Conservation (phyloP, 2,113 vertebrate species). For the Alexandromys fortis region DNA sequence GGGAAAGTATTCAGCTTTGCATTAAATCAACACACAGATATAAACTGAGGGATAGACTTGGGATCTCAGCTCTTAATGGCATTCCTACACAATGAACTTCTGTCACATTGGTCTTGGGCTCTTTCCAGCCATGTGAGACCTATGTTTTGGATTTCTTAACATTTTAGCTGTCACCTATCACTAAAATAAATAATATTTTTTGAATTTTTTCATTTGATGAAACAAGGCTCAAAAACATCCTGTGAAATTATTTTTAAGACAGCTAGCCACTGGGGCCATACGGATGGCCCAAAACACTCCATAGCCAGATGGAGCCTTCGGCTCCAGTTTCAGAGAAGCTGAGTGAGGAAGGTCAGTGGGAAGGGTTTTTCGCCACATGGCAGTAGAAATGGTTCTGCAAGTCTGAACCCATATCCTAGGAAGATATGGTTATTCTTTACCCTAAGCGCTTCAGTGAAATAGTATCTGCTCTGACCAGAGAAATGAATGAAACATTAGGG, state of each 20-base stretch:
- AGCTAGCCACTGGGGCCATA: constrained; percentile 47
- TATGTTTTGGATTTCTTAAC: constrained; percentile 42
- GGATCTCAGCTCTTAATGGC: neutral
- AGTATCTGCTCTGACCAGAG: constrained; percentile 40
- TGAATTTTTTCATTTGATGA: constrained; percentile 57
- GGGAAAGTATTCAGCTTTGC: neutral
- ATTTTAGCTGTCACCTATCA: constrained; percentile 70
- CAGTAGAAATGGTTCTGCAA: neutral
- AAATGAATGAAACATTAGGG: constrained; percentile 8
- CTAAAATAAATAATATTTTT: constrained; percentile 59
- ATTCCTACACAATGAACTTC: constrained; percentile 18
- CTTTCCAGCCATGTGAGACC: constrained; percentile 17
- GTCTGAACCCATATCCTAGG: neutral
- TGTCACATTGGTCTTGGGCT: constrained; percentile 38
- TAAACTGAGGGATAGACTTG: neutral
- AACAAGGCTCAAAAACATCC: constrained; percentile 60
- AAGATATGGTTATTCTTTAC: neutral
- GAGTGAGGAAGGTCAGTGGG: neutral
- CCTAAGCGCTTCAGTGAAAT: constrained; percentile 43
- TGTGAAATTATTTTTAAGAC: constrained; percentile 60
- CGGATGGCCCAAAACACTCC: neutral
- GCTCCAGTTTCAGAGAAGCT: constrained; percentile 29
- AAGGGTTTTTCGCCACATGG: neutral
- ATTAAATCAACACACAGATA: constrained; percentile 4
- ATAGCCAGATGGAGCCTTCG: constrained; percentile 31